Evolutionary conservation across 1,140 invertebrate genomes (phyloP), one percentile per base, ranked within the genome.

Genomic region (Atta texana): DNA sequence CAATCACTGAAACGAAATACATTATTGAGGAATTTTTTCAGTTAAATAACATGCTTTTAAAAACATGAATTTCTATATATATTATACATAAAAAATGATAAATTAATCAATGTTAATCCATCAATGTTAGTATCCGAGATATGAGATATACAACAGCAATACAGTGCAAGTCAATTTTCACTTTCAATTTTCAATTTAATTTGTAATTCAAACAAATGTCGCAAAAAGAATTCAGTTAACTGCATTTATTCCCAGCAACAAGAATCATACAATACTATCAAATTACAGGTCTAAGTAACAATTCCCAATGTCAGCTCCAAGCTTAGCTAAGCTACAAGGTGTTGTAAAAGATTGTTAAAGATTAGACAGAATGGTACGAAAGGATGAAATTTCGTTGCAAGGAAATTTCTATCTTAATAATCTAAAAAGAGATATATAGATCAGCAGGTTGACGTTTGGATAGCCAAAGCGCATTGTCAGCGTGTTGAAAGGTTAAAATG

Each of bases 1-100:
- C 85, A 57, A 68, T 91, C 89, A 87, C 93, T 93, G 64, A 76
- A 92, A 90, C 21, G 63, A 81, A 68, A 86, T 14, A 57, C 34
- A 72, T 59, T n/a, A 69, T 61, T 57, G 34, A 63, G 1, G 10
- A 49, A 61, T 8, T 31, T 24, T 28, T 31, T 66, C n/a, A 39
- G 7, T 7, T 28, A 14, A 10, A 2, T 24, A 57, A 28, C 0
- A 68, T 12, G 3, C 3, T 55, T 14, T 53, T 39, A 34, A 77
- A 77, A 4, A 66, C 3, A 28, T 21, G 5, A 49, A 77, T 14
- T n/a, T 80, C 14, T 68, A 51, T 7, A 51, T 66, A 64, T 34
- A 53, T 18, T 8, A 8, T 51, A 51, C 18, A 69, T 6, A 59
- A n/a, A 2, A 39, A 55, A 71, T 2, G 24, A 14, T 31, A 59